phyloP scores from a whole-genome alignment of 2,888 invertebrate species.

The Tinea pellionella region DNA sequence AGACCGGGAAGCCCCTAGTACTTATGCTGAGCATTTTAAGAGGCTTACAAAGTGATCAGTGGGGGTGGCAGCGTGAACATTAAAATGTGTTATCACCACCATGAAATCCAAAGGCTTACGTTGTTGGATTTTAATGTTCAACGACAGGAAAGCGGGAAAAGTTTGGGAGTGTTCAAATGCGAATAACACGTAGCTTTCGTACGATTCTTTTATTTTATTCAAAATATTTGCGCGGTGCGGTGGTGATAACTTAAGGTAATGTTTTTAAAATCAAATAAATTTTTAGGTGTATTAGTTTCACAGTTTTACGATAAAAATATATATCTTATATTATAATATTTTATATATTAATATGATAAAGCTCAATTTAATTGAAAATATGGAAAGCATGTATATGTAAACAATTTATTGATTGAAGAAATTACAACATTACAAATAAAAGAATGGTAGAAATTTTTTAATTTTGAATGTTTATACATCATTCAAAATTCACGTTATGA shows the following conservation, averaged over 20 bases:
- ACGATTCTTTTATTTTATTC: constrained; percentile 1
- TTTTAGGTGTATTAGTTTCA: no score
- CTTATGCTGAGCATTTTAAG: constrained; percentile 27
- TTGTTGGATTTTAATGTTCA: constrained; percentile 7
- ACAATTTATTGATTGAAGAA: not conserved
- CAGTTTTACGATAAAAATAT: no score
- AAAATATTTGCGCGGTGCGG: not conserved
- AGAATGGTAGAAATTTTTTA: not conserved
- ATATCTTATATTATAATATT: no score
- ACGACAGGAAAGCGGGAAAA: not conserved
- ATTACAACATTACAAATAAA: not conserved
- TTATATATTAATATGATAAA: no score
- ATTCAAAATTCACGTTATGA: not conserved
- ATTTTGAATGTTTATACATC: not conserved
- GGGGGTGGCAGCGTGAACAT: constrained; percentile 4
- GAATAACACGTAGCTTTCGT: constrained; percentile 3
- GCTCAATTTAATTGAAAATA: not conserved
- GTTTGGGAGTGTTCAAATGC: constrained; percentile 1
- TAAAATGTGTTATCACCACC: constrained; percentile 13
- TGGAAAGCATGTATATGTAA: not conserved
- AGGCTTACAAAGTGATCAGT: constrained; percentile 30
- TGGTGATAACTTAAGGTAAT: no score
- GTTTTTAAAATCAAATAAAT: no score
- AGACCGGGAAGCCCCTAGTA: constrained; percentile 21
- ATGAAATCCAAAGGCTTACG: constrained; percentile 12